A percentile compares a stretch with the other conserved stretches of the same genome.
Evolutionary conservation across 2,113 vertebrate species (phyloP).

Genomic region (Lethenteron reissneri): DNA sequence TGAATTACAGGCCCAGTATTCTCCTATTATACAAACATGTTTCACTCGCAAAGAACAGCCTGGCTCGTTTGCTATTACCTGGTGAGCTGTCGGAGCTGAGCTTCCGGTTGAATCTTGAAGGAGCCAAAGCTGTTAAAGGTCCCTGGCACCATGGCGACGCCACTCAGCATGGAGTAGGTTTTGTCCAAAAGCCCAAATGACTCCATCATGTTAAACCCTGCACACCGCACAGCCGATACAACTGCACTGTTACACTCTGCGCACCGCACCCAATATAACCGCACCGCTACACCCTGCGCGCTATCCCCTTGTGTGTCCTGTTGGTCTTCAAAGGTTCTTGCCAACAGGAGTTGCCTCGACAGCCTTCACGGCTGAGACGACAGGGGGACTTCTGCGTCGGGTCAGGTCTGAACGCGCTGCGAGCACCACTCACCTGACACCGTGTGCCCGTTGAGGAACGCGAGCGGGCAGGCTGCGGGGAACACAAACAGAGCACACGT

Average conservation of each 20-base stretch:
- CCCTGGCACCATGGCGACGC: constrained; percentile 72
- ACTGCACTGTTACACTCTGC: constrained; percentile 29
- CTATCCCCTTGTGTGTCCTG: background rate
- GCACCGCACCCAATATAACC: background rate
- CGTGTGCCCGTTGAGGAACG: constrained; percentile 83
- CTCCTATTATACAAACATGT: no score
- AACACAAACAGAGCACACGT: constrained; percentile 10
- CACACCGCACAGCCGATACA: constrained; percentile 2
- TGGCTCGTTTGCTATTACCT: constrained; percentile 25
- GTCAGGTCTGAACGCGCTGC: no score
- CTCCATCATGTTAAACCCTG: constrained; percentile 94
- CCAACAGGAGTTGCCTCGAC: background rate
- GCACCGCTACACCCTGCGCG: background rate
- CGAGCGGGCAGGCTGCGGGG: constrained; percentile 63
- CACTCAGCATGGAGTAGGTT: constrained; percentile 55
- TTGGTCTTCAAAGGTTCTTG: background rate
- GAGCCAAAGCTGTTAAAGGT: constrained; percentile 70
- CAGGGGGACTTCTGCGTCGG: background rate
- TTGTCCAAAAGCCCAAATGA: constrained; percentile 43
- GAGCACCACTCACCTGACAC: constrained; percentile 45
- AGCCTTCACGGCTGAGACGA: background rate
- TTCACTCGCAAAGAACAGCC: no score
- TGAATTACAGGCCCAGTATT: no score
- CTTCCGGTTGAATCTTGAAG: constrained; percentile 67
- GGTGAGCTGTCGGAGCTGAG: constrained; percentile 53